These are phyloP conservation scores for Oscheius sp. DNA, from an alignment of 2,888 invertebrate genomes.

Conservation along the genomic window DNA sequence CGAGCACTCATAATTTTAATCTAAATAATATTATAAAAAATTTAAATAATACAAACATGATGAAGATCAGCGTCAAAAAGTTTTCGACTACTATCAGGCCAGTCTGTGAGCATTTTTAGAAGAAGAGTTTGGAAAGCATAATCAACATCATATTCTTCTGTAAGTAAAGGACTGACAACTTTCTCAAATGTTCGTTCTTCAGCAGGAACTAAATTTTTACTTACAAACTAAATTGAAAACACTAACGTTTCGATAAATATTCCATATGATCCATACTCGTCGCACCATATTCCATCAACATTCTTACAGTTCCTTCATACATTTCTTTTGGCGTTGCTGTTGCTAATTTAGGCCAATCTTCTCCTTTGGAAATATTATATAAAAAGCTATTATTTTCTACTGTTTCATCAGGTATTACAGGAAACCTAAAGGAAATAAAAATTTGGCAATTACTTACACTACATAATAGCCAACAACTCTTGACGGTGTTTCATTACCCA, in stretches of 20 bases:
- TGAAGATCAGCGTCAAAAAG: conserved; percentile 64
- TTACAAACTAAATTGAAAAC: background rate
- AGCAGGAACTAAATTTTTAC: conserved; percentile 34
- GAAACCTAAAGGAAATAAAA: conserved; percentile 51
- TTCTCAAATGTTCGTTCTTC: conserved; percentile 61
- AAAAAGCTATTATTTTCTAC: conserved; percentile 67
- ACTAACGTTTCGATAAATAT: conserved; percentile 55
- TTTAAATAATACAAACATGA: conserved; percentile 44
- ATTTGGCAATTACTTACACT: conserved; percentile 35
- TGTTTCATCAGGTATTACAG: conserved; percentile 67
- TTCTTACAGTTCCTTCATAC: conserved; percentile 67
- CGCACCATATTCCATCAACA: conserved; percentile 69
- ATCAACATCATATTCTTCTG: conserved; percentile 66
- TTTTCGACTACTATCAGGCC: conserved; percentile 62
- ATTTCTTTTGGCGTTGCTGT: conserved; percentile 65
- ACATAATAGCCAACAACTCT: conserved; percentile 64
- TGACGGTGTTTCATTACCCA: conserved; percentile 62
- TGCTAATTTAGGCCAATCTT: conserved; percentile 66
- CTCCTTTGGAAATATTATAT: conserved; percentile 64
- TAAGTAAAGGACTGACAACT: conserved; percentile 61
- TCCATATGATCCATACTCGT: conserved; percentile 66
- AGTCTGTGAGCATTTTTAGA: conserved; percentile 69
- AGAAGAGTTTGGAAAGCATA: conserved; percentile 66
- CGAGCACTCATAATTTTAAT: conserved; percentile 66
- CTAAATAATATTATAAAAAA: conserved; percentile 37